These are phyloP conservation scores for Nycticorax nycticorax DNA, from an alignment of 2,113 vertebrate species.

Conservation along the genomic window DNA sequence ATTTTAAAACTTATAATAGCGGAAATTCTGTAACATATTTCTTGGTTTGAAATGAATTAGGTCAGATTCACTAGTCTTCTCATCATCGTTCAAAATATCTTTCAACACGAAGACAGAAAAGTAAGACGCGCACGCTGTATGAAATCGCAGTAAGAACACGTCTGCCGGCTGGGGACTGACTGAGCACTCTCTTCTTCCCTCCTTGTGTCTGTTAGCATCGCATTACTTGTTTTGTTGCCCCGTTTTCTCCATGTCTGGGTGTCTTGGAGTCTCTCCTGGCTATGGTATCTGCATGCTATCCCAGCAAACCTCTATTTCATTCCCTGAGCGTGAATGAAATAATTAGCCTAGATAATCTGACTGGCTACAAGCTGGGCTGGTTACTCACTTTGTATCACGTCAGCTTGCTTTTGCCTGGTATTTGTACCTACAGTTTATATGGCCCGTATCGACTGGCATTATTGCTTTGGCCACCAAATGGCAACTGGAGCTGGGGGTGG, in stretches of 20 bases:
- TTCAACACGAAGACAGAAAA: conserved; percentile 8
- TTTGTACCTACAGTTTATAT: not conserved
- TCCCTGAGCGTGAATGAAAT: not conserved
- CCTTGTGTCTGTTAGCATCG: not conserved
- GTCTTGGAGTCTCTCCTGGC: not conserved
- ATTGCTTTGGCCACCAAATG: not conserved
- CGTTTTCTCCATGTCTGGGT: not conserved
- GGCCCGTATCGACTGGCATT: not conserved
- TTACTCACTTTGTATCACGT: not conserved
- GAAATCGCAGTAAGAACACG: not conserved
- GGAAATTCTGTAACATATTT: not conserved
- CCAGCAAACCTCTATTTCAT: not conserved
- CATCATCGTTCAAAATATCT: not conserved
- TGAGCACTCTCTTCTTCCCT: not conserved
- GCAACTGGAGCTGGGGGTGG: not conserved
- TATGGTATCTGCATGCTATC: not conserved
- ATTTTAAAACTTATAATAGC: conserved; percentile 22
- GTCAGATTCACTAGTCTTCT: conserved; percentile 22
- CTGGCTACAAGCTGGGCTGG: not conserved
- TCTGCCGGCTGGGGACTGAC: not conserved
- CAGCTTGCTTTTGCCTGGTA: not conserved
- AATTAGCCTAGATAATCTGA: not conserved
- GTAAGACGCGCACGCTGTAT: not conserved
- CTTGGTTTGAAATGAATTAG: conserved; percentile 41
- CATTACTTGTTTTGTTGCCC: not conserved